A percentile compares a stretch with the other conserved stretches of the same genome.
Conservation (phyloP, 2,888 invertebrate species). For the Dione juno region DNA sequence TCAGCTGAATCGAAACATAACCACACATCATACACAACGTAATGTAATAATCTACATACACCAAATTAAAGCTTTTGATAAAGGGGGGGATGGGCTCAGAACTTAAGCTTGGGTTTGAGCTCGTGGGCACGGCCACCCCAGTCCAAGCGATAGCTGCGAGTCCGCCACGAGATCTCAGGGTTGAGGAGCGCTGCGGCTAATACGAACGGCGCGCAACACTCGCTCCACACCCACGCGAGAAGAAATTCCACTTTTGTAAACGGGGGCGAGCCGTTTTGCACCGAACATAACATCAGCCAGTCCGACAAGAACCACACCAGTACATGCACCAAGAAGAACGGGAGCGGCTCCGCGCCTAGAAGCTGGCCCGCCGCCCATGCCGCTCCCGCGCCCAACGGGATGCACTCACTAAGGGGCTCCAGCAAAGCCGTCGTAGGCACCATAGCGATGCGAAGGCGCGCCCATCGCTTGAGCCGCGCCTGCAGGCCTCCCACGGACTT, state of each 20-base stretch:
- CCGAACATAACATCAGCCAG: constrained; percentile 94
- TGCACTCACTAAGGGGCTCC: constrained; percentile 97
- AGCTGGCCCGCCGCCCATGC: constrained; percentile 93
- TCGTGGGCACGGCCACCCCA: constrained; percentile 98
- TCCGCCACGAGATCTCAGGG: constrained; percentile 96
- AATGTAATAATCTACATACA: constrained; percentile 54
- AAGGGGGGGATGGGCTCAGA: constrained; percentile 68
- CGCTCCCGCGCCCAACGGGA: constrained; percentile 95
- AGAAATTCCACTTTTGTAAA: constrained; percentile 98
- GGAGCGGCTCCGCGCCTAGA: constrained; percentile 94
- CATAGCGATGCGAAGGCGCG: constrained; percentile 97
- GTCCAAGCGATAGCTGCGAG: constrained; percentile 93
- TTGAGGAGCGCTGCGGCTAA: constrained; percentile 93
- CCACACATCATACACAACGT: constrained; percentile 46
- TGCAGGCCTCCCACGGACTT: constrained; percentile 94
- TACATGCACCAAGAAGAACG: constrained; percentile 96
- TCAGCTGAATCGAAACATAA: constrained; percentile 49
- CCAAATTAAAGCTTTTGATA: constrained; percentile 76
- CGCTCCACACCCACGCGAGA: constrained; percentile 97
- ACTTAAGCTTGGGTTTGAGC: constrained; percentile 89
- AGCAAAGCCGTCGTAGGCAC: constrained; percentile 94
- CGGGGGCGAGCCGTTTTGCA: constrained; percentile 96
- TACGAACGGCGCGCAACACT: constrained; percentile 94
- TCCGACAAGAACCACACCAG: constrained; percentile 98
- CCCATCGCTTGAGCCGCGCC: constrained; percentile 94